A percentile compares a stretch with the other conserved stretches of the same genome.
Conservation (phyloP, 2,888 invertebrate species). For the Drosophila picticornis region DNA sequence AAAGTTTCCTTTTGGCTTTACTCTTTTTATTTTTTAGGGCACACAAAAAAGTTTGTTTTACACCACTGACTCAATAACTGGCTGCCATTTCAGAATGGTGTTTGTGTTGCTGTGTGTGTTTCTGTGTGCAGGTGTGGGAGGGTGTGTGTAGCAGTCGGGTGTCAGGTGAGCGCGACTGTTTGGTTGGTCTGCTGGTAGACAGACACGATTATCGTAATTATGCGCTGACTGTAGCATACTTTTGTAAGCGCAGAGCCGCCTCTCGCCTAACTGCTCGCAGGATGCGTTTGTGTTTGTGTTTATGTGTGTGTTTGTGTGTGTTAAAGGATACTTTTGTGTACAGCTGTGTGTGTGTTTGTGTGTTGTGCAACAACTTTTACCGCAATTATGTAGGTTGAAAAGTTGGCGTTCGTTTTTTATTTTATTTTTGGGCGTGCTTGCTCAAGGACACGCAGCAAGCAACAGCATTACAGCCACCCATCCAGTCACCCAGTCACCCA, state of each 20-base stretch:
- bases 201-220: constrained; percentile 82
- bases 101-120: constrained; percentile 18
- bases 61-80: constrained; percentile 75
- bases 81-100: constrained; percentile 48
- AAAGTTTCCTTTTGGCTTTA: constrained; percentile 48
- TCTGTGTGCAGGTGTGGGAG: constrained; percentile 13
- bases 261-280: constrained; percentile 56
- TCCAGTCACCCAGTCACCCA: background rate
- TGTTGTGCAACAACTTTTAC: constrained; percentile 63
- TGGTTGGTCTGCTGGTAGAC: constrained; percentile 58
- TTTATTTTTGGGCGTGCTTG: constrained; percentile 32
- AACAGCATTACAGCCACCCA: constrained; percentile 12
- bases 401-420: constrained; percentile 71
- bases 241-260: constrained; percentile 63
- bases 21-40: constrained; percentile 33
- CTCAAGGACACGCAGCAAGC: constrained; percentile 63
- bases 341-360: constrained; percentile 34
- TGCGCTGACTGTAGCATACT: constrained; percentile 74
- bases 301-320: constrained; percentile 18
- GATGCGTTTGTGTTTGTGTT: constrained; percentile 24
- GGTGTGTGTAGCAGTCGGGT: constrained; percentile 24
- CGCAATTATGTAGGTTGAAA: constrained; percentile 79
- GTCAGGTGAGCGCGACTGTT: constrained; percentile 45
- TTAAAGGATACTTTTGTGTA: constrained; percentile 51
- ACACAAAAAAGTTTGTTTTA: constrained; percentile 73